Evolutionary conservation across 2,888 invertebrate genomes (phyloP), one percentile per base, ranked within the genome.

Genomic region (Oithona nana): DNA sequence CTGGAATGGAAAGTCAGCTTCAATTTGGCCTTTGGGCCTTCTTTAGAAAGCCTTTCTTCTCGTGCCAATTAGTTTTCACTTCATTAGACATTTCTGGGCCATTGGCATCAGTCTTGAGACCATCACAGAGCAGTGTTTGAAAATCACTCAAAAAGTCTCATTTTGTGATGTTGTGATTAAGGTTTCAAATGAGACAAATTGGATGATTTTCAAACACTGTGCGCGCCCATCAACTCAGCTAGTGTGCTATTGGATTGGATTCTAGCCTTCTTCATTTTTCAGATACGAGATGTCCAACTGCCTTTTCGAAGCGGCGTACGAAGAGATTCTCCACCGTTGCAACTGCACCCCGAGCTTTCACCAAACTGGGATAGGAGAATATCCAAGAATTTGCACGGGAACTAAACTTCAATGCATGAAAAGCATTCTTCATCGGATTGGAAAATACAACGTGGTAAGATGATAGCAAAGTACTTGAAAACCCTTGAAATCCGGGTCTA

Each of bases 211-310:
- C n/a, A n/a, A n/a, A n/a, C n/a, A n/a, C n/a, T n/a, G n/a, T n/a
- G n/a, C n/a, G n/a, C n/a, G n/a, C n/a, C n/a, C n/a, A n/a, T n/a
- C n/a, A n/a, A n/a, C n/a, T n/a, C n/a, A n/a, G n/a, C n/a, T n/a
- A n/a, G n/a, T n/a, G n/a, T n/a, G n/a, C n/a, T n/a, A n/a, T n/a
- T n/a, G n/a, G n/a, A n/a, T n/a, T n/a, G n/a, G n/a, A n/a, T n/a
- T n/a, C n/a, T n/a, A n/a, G n/a, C n/a, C n/a, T n/a, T n/a, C n/a
- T n/a, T n/a, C n/a, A n/a, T n/a, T n/a, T n/a, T n/a, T 11, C 39
- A 31, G 58, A 16, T 58, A 58, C 26, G 58, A 58, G 26, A 58
- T 58, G 58, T 58, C 58, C 48, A 58, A 58, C 26, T 58, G 58
- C 29, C 26, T 58, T 20, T 58, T 58, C 39, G 58, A 58, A 22